Evolutionary conservation across 2,113 vertebrate genomes (phyloP), one percentile per base, ranked within the genome.

Genomic region (Brachyhypopomus occidentalis): DNA sequence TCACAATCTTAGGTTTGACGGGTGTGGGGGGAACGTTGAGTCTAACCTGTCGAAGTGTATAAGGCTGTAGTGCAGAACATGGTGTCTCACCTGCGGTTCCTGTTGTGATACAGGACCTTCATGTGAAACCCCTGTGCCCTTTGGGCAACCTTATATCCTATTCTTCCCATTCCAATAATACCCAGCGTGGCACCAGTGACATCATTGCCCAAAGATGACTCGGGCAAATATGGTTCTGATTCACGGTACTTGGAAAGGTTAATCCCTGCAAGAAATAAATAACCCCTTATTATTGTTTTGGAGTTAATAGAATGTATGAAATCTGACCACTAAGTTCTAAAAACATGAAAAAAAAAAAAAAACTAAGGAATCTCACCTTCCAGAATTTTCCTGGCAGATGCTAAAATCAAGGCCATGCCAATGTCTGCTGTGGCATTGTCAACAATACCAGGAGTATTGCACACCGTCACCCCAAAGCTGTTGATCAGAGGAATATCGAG

Each of bases 401-500:
- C 93, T 73, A 96, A 85, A 87, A 96, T 89, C 77, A 95, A 75
- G 12, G 90, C 89, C 91, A 95, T 92, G 27, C 89, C 95, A 17
- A 94, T 80, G 62, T 94, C 94, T 23, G 95, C 95, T 2, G 92
- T 95, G n/a, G 94, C 77, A 52, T 89, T 92, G 0, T 89, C 91
- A 45, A 95, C 94, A 0, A 93, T 89, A 0, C 87, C 77, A 0
- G 94, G 95, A 1, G 92, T 95, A 84, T 94, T 94, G 81, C 92
- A 90, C 67, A 94, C 90, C 87, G 93, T 95, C 30, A 95, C 88
- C 0, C 94, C 94, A 84, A 91, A 94, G 75, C 83, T 90, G 1
- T 89, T 90, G 69, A 95, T 90, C 81, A 95, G 83, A 17, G 90
- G 87, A 85, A 95, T 79, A 70, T 96, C 91, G 25, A 95, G 87